Conservation (phyloP, 1,140 invertebrate species). For the Stratiolaelaps scimitus region DNA sequence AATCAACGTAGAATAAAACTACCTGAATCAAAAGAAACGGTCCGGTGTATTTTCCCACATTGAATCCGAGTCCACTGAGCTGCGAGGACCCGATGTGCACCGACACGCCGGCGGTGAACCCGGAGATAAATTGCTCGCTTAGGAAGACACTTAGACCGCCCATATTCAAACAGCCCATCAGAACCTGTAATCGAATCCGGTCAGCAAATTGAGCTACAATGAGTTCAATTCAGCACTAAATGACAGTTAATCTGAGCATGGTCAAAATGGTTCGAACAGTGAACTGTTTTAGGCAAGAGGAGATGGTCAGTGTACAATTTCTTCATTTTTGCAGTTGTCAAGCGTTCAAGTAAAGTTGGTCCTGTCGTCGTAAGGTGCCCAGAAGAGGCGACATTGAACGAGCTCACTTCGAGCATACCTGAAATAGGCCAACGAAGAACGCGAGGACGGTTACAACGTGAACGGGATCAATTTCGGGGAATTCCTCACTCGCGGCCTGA, state of each 20-base stretch:
- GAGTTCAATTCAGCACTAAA: background rate
- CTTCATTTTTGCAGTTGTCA: no score
- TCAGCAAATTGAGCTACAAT: background rate
- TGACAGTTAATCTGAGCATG: background rate
- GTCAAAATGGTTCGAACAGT: no score
- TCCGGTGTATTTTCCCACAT: slow-evolving; percentile 39
- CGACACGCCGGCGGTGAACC: slow-evolving; percentile 45
- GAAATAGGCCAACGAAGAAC: slow-evolving; percentile 3
- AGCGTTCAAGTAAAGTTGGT: no score
- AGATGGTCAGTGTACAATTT: no score
- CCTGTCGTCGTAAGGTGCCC: no score
- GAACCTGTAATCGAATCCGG: slow-evolving; percentile 37
- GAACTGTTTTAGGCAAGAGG: no score
- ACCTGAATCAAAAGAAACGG: slow-evolving; percentile 43
- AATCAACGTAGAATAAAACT: slow-evolving; percentile 28
- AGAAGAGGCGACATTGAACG: no score
- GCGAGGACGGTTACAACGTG: background rate
- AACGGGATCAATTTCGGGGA: background rate
- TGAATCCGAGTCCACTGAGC: slow-evolving; percentile 43
- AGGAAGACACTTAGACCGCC: slow-evolving; percentile 45
- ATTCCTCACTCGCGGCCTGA: background rate
- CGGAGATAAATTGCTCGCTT: slow-evolving; percentile 44
- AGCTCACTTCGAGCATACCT: background rate
- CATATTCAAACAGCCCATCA: slow-evolving; percentile 42
- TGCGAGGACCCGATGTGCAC: slow-evolving; percentile 46